Conservation (phyloP, 2,888 invertebrate genomes). For the Cephus spinipes region DNA sequence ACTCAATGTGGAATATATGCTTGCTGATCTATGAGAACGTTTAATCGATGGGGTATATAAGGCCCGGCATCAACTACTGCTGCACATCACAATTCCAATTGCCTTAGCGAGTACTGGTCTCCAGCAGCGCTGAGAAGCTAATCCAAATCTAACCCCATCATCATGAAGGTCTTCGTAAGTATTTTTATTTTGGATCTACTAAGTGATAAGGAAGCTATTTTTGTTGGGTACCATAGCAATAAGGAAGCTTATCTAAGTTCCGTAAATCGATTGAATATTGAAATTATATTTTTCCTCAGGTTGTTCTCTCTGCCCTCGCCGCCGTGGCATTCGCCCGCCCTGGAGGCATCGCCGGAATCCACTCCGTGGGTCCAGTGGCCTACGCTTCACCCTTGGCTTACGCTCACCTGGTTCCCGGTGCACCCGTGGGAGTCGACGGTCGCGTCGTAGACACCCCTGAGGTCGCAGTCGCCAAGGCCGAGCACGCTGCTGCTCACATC, state of each 20-base stretch:
- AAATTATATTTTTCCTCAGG: constrained; percentile 20
- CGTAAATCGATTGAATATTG: too few relatives aligned
- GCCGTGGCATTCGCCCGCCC: constrained; percentile 41
- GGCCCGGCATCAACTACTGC: constrained; percentile 29
- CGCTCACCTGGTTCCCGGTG: not conserved
- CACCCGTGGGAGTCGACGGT: constrained; percentile 8
- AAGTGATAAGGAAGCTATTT: not conserved
- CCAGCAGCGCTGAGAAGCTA: constrained; percentile 49
- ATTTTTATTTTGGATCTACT: not conserved
- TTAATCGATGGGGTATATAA: constrained; percentile 44
- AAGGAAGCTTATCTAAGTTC: not conserved
- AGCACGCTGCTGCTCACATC: constrained; percentile 56
- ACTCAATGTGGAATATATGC: not conserved
- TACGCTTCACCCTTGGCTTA: constrained; percentile 21
- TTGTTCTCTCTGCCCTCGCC: constrained; percentile 42
- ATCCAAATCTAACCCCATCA: constrained; percentile 22
- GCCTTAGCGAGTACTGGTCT: constrained; percentile 54
- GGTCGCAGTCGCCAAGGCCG: constrained; percentile 36
- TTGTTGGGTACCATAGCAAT: not conserved
- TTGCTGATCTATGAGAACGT: not conserved
- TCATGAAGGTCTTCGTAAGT: constrained; percentile 54
- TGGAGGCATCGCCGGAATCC: constrained; percentile 13
- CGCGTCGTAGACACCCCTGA: constrained; percentile 37
- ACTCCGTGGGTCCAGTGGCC: constrained; percentile 11
- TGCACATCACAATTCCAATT: constrained; percentile 40